These are phyloP conservation scores for Odobenus rosmarus DNA, from an alignment of 2,113 vertebrate species.

Conservation along the genomic window DNA sequence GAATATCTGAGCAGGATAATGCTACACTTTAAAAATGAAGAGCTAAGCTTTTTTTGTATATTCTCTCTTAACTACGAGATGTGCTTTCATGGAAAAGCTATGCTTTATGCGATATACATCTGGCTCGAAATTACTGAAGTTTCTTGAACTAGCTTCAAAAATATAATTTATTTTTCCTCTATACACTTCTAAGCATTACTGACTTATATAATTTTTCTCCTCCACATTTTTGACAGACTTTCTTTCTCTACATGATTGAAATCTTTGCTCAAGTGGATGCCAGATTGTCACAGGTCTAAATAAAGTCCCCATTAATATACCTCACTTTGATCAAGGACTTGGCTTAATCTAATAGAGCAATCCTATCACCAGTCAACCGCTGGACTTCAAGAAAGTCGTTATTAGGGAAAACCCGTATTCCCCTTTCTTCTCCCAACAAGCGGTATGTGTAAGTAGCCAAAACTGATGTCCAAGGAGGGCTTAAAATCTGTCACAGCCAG, in stretches of 20 bases:
- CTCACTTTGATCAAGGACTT: not conserved
- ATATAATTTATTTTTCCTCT: conserved; percentile 40
- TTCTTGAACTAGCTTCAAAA: conserved; percentile 56
- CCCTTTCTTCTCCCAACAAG: not conserved
- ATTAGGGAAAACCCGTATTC: not conserved
- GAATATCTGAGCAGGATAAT: not conserved
- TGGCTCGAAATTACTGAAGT: conserved; percentile 15
- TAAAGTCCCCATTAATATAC: not conserved
- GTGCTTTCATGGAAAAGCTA: not conserved
- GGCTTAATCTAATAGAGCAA: not conserved
- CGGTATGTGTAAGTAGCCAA: not conserved
- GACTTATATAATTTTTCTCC: conserved; percentile 52
- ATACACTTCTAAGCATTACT: not conserved
- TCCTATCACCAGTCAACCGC: not conserved
- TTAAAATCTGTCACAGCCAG: not conserved
- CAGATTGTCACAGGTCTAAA: conserved; percentile 26
- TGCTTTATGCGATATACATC: conserved; percentile 4
- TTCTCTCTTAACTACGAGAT: conserved; percentile 7
- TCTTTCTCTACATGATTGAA: conserved; percentile 15
- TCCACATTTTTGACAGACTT: conserved; percentile 45
- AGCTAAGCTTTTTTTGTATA: not conserved
- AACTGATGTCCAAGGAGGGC: not conserved
- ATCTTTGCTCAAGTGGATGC: conserved; percentile 34
- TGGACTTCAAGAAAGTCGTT: not conserved
- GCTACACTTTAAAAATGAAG: not conserved